phyloP scores from a whole-genome alignment of 2,888 invertebrate genomes.

The Rotaria socialis region DNA sequence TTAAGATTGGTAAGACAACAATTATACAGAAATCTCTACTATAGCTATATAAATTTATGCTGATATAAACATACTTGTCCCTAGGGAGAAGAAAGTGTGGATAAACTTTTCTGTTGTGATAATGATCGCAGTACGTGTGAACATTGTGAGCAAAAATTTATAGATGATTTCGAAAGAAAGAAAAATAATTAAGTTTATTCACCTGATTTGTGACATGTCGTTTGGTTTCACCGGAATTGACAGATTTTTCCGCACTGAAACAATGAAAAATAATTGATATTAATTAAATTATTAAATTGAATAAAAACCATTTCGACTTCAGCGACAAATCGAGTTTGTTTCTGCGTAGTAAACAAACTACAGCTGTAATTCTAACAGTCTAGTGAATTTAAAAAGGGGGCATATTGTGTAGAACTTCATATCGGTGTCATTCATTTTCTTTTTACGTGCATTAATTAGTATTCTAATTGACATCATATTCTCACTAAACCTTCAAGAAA shows the following conservation, averaged over 20 bases:
- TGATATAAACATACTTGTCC: conserved; percentile 11
- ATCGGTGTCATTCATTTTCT: too few species aligned
- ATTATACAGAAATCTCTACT: neutral
- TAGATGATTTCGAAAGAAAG: neutral
- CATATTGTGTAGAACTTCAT: too few species aligned
- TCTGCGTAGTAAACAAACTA: too few species aligned
- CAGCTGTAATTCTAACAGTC: too few species aligned
- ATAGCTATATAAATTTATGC: neutral
- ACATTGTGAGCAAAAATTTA: neutral
- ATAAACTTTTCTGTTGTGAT: neutral
- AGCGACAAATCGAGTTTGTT: too few species aligned
- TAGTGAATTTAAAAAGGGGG: too few species aligned
- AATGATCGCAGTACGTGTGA: neutral
- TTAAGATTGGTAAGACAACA: neutral
- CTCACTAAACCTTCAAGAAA: too few species aligned
- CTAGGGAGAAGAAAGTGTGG: neutral
- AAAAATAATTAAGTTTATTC: neutral
- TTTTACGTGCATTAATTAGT: too few species aligned
- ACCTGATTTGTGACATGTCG: conserved; percentile 3
- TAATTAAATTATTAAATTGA: too few species aligned
- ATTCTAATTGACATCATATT: too few species aligned
- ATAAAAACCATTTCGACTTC: too few species aligned
- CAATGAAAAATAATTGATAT: neutral
- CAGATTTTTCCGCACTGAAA: neutral
- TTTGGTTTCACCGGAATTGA: neutral